A percentile compares a stretch with the other conserved stretches of the same genome.
Evolutionary conservation across 2,797 vertebrate genomes (phyloP).

Genomic region (Pangasius larnaudii): DNA sequence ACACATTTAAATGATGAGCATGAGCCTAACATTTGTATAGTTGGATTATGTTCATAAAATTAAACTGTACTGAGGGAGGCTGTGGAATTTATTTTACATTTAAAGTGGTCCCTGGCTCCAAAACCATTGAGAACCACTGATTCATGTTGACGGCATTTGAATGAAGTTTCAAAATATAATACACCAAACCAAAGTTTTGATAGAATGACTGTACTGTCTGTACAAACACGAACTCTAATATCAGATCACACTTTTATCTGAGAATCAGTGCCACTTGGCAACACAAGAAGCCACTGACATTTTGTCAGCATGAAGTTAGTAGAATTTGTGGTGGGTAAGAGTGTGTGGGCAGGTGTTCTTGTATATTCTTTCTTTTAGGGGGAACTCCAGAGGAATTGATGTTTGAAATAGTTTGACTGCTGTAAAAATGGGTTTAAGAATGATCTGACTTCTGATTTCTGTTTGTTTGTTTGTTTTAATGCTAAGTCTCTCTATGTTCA

Average conservation of each 20-base stretch:
- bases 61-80: not conserved
- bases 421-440: constrained; percentile 43
- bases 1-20: not conserved
- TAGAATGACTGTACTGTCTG: not conserved
- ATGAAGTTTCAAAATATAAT: constrained; percentile 2
- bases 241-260: constrained; percentile 43
- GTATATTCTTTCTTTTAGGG: constrained; percentile 17
- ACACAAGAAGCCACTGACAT: constrained; percentile 50
- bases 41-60: constrained; percentile 16
- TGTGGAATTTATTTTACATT: constrained; percentile 2
- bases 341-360: constrained; percentile 10
- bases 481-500: not conserved
- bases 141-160: not conserved
- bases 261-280: constrained; percentile 42
- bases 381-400: constrained; percentile 55
- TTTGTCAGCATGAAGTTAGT: constrained; percentile 33
- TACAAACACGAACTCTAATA: constrained; percentile 4
- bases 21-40: constrained; percentile 6
- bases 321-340: constrained; percentile 4
- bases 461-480: not conserved
- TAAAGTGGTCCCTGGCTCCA: not conserved
- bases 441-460: constrained; percentile 18
- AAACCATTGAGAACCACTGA: not conserved
- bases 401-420: constrained; percentile 63
- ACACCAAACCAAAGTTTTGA: not conserved